Percentiles rank a stretch among this genome's conserved stretches.
Evolutionary conservation across 2,797 vertebrate genomes (phyloP).

Genomic region (Stomatorhinus walkeri): DNA sequence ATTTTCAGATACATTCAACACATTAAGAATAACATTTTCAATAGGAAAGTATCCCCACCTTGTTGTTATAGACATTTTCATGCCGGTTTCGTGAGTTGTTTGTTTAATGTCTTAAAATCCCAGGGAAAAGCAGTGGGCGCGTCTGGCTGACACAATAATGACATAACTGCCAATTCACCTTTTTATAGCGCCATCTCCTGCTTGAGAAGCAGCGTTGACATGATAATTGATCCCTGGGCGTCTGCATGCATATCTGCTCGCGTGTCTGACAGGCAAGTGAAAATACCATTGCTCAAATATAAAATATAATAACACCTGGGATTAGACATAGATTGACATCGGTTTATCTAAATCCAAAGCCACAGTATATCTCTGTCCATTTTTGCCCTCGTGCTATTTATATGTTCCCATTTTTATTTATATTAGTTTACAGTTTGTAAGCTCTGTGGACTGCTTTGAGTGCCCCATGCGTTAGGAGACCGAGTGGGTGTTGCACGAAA

Average conservation of each 20-base stretch:
- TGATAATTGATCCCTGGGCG: conserved; percentile 21
- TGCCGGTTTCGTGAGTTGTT: background rate
- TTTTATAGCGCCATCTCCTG: background rate
- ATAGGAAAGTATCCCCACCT: background rate
- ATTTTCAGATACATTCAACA: background rate
- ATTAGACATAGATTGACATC: background rate
- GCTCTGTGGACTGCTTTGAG: background rate
- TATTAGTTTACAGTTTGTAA: background rate
- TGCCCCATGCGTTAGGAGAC: background rate
- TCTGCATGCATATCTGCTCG: conserved; percentile 57
- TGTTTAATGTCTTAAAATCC: background rate
- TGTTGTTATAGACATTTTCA: background rate
- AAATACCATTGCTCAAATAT: background rate
- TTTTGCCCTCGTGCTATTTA: background rate
- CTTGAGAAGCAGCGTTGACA: background rate
- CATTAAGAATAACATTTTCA: background rate
- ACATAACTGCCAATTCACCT: background rate
- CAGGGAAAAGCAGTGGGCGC: background rate
- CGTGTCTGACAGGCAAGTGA: conserved; percentile 37
- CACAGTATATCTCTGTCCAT: background rate
- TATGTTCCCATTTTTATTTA: background rate
- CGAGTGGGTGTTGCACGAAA: background rate
- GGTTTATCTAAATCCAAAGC: background rate
- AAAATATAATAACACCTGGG: background rate
- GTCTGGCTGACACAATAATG: conserved; percentile 13